These are phyloP conservation scores for Fabriciana adippe DNA, from an alignment of 2,888 invertebrate species.

Conservation along the genomic window DNA sequence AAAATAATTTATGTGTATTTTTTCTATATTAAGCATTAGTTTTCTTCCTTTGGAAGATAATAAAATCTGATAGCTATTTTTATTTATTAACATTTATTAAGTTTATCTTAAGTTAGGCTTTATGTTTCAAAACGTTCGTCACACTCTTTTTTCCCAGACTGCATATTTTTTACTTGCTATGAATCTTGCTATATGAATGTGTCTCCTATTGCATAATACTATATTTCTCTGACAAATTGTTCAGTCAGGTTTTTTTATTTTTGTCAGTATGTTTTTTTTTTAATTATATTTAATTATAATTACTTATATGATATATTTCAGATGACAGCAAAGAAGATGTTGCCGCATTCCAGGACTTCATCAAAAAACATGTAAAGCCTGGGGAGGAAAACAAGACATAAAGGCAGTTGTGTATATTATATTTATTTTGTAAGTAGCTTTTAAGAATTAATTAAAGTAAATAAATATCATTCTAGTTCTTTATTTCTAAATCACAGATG, in stretches of 20 bases:
- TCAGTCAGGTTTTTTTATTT: too few relatives aligned
- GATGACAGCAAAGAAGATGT: conserved; percentile 73
- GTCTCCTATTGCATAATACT: too few relatives aligned
- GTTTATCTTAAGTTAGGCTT: too few relatives aligned
- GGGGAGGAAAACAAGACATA: conserved; percentile 49
- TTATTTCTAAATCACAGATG: conserved; percentile 25
- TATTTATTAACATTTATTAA: too few relatives aligned
- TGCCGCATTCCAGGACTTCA: conserved; percentile 69
- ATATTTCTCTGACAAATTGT: too few relatives aligned
- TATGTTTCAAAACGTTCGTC: too few relatives aligned
- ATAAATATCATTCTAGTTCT: background rate
- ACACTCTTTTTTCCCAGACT: background rate
- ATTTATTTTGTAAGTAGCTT: conserved; percentile 1
- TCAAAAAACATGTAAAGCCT: conserved; percentile 71
- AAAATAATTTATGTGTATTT: too few relatives aligned
- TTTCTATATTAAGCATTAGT: too few relatives aligned
- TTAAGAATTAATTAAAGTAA: conserved; percentile 9
- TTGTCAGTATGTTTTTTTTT: too few relatives aligned
- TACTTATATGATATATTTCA: conserved; percentile 45
- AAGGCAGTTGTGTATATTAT: conserved; percentile 7
- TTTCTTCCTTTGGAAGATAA: too few relatives aligned
- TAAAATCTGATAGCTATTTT: too few relatives aligned
- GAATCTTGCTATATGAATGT: too few relatives aligned
- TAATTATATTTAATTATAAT: background rate
- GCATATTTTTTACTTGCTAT: background rate